phyloP scores from a whole-genome alignment of 2,888 invertebrate genomes.

The Galerucella calmariensis region DNA sequence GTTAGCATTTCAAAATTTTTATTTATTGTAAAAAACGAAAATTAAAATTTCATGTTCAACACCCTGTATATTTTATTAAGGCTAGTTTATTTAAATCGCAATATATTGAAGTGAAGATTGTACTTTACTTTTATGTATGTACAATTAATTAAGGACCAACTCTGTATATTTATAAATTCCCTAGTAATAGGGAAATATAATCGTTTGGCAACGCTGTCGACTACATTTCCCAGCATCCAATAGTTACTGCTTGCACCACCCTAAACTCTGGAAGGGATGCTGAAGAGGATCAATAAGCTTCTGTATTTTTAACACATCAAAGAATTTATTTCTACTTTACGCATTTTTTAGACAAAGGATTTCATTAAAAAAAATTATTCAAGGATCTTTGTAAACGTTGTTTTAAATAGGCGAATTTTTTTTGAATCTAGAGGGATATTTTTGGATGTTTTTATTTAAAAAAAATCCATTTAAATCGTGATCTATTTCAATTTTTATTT shows the following conservation, averaged over 20 bases:
- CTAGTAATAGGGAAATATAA: background rate
- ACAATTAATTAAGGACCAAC: no score
- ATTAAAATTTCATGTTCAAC: no score
- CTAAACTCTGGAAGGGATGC: conserved; percentile 44
- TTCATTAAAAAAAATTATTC: background rate
- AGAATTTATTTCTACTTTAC: conserved; percentile 7
- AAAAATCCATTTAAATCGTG: background rate
- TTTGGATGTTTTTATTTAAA: background rate
- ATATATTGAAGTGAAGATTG: no score
- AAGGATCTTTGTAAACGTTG: background rate
- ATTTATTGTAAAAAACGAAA: no score
- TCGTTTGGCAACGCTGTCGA: conserved; percentile 20
- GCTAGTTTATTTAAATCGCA: no score
- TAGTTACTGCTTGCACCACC: conserved; percentile 43
- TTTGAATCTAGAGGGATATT: background rate
- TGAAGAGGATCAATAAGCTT: conserved; percentile 33
- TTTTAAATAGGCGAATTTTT: background rate
- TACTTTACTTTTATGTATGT: no score
- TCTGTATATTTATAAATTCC: background rate
- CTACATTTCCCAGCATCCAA: conserved; percentile 32
- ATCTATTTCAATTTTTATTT: background rate
- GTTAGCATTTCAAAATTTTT: no score
- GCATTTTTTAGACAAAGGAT: background rate
- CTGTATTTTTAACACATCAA: conserved; percentile 26
- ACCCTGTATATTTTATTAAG: no score